Percentiles rank a stretch among this genome's conserved stretches.
Evolutionary conservation across 2,888 invertebrate genomes (phyloP).

Genomic region (Cephus pygmeus): DNA sequence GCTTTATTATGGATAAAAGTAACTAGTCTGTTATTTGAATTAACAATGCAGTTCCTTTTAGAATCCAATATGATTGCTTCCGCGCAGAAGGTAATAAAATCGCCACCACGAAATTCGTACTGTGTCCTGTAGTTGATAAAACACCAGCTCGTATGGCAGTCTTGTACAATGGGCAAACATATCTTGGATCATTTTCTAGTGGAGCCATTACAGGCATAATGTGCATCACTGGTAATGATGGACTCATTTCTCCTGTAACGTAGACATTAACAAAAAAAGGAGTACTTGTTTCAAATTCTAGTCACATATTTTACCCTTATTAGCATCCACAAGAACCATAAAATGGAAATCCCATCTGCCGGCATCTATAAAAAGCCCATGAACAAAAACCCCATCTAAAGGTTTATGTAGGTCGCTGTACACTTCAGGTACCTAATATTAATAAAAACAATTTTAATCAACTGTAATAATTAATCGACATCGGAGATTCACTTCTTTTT

Average conservation of each 20-base stretch:
- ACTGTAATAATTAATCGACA: conserved; percentile 51
- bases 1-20: not conserved
- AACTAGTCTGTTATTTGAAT: conserved; percentile 81
- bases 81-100: conserved; percentile 77
- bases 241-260: conserved; percentile 78
- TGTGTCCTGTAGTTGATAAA: conserved; percentile 92
- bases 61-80: conserved; percentile 84
- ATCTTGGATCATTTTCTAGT: conserved; percentile 73
- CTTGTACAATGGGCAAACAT: conserved; percentile 87
- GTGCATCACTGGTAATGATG: conserved; percentile 76
- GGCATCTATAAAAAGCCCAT: conserved; percentile 89
- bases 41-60: conserved; percentile 87
- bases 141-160: conserved; percentile 88
- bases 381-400: conserved; percentile 78
- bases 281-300: not conserved
- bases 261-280: not conserved
- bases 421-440: conserved; percentile 57
- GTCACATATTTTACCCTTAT: conserved; percentile 70
- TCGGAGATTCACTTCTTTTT: conserved; percentile 42
- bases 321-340: conserved; percentile 80
- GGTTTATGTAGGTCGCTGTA: conserved; percentile 72
- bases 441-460: conserved; percentile 1
- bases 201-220: conserved; percentile 75
- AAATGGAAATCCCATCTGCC: conserved; percentile 81
- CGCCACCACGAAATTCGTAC: conserved; percentile 90